Conservation (phyloP, 23 tunicate genomes). For the Trididemnum nubilum region DNA sequence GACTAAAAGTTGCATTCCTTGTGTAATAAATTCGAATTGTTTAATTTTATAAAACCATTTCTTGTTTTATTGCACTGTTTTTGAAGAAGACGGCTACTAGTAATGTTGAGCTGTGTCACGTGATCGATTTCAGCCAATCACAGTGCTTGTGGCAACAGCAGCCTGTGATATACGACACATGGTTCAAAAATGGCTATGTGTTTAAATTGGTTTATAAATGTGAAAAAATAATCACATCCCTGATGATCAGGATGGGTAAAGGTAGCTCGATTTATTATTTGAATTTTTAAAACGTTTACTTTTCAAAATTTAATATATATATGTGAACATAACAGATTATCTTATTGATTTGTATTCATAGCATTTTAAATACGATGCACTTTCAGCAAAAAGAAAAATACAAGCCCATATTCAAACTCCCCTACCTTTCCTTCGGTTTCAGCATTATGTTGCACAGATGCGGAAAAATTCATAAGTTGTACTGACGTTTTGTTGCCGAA, state of each 20-base stretch:
- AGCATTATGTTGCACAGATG: conserved; percentile 42
- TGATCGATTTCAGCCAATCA: not conserved
- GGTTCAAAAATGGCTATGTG: not conserved
- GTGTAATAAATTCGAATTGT: not conserved
- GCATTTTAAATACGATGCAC: too few relatives aligned
- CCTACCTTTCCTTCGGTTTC: conserved; percentile 63
- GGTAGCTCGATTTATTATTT: not conserved
- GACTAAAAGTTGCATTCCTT: not conserved
- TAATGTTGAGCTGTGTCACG: not conserved
- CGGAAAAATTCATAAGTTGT: conserved; percentile 63
- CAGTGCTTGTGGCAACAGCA: not conserved
- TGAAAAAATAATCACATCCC: not conserved
- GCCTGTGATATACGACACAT: not conserved
- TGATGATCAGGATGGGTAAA: not conserved
- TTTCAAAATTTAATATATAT: not conserved
- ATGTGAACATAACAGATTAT: not conserved
- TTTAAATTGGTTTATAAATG: not conserved
- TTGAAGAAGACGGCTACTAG: not conserved
- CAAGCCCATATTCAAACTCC: not conserved
- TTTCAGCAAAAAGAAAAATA: too few relatives aligned
- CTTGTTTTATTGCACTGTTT: not conserved
- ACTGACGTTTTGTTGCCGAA: conserved; percentile 91
- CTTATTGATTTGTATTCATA: not conserved
- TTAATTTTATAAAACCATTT: not conserved
- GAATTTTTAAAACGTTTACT: not conserved